These are phyloP conservation scores for Scatophagus argus DNA, from an alignment of 2,113 vertebrate genomes.

Conservation along the genomic window DNA sequence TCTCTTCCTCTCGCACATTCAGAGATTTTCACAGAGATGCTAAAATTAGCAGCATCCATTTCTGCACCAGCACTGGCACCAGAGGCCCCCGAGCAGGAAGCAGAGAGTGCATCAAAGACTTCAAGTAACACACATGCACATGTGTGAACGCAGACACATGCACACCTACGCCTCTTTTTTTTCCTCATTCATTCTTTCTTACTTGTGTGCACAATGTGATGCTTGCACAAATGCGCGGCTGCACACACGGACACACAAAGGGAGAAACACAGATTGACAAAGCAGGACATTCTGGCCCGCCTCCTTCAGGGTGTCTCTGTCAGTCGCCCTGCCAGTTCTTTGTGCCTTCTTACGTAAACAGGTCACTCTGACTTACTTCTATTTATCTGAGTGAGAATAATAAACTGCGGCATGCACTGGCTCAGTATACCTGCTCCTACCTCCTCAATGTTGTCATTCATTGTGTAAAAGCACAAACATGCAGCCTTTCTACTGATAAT, in stretches of 20 bases:
- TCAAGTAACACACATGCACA: constrained; percentile 65
- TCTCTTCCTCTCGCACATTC: constrained; percentile 51
- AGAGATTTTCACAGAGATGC: constrained; percentile 66
- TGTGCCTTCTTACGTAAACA: constrained; percentile 68
- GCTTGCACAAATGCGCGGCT: constrained; percentile 1
- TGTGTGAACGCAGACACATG: not conserved
- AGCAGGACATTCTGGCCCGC: constrained; percentile 49
- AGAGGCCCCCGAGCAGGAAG: constrained; percentile 68
- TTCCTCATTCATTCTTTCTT: constrained; percentile 51
- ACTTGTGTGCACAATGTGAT: constrained; percentile 21
- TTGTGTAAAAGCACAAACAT: not conserved
- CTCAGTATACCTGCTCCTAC: not conserved
- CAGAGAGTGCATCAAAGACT: constrained; percentile 77
- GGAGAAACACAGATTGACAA: constrained; percentile 29
- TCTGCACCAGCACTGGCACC: constrained; percentile 62
- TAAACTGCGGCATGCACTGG: constrained; percentile 17
- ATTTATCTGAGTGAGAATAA: constrained; percentile 47
- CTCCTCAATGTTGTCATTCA: constrained; percentile 16
- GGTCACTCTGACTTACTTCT: constrained; percentile 62
- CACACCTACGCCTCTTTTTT: not conserved
- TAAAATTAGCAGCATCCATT: constrained; percentile 79
- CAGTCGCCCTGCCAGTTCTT: constrained; percentile 31
- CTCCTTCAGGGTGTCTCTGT: constrained; percentile 66
- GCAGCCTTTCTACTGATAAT: not conserved
- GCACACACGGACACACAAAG: constrained; percentile 15